These are phyloP conservation scores for Lepilemur septentrionalis DNA, from an alignment of 2,797 vertebrate genomes.

Conservation along the genomic window DNA sequence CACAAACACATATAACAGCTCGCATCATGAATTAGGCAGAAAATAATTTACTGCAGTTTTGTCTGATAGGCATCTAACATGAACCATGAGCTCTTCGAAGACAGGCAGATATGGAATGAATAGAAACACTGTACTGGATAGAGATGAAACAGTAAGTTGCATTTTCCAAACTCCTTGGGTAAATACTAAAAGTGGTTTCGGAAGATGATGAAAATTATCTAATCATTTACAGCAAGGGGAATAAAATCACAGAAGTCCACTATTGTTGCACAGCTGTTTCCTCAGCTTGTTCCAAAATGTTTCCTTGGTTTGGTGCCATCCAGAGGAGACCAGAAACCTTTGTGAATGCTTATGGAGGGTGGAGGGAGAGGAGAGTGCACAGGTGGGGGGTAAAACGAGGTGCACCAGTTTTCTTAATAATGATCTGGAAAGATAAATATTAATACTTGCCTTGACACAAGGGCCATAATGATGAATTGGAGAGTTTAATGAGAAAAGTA, in stretches of 20 bases:
- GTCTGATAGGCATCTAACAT: neutral
- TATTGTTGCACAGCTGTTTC: neutral
- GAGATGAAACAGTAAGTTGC: neutral
- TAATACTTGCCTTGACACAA: neutral
- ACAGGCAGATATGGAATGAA: neutral
- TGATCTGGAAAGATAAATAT: neutral
- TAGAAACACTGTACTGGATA: neutral
- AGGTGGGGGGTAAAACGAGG: neutral
- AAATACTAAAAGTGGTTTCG: slow-evolving; percentile 42
- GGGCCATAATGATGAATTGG: neutral
- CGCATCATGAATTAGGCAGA: neutral
- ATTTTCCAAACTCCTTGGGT: neutral
- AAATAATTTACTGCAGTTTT: slow-evolving; percentile 7
- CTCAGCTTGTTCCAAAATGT: neutral
- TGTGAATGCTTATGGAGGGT: neutral
- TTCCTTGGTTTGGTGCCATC: neutral
- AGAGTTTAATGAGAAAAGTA: neutral
- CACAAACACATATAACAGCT: neutral
- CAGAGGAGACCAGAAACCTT: neutral
- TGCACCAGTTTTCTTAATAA: neutral
- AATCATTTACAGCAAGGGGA: neutral
- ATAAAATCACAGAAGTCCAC: neutral
- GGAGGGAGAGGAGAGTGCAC: neutral
- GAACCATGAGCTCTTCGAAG: neutral
- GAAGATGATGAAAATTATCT: neutral